phyloP scores from a whole-genome alignment of 2,113 vertebrate genomes.

The Campylomormyrus numenius region DNA sequence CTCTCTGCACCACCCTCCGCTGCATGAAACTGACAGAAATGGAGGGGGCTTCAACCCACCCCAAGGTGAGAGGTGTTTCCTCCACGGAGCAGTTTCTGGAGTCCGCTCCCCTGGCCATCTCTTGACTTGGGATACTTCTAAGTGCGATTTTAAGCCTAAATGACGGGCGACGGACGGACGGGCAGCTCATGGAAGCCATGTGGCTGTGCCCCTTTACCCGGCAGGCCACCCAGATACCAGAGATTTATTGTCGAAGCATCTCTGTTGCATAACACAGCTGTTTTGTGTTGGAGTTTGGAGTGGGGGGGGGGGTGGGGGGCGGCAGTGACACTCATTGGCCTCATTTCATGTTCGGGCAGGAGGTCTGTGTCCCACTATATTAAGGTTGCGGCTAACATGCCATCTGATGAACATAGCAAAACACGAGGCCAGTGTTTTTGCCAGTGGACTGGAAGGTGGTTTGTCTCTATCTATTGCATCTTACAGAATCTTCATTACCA shows the following conservation, averaged over 20 bases:
- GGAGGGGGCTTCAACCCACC: not conserved
- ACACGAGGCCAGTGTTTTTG: not conserved
- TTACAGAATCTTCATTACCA: not conserved
- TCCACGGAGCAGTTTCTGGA: not conserved
- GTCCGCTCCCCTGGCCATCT: not conserved
- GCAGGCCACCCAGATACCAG: not conserved
- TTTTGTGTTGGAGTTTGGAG: not conserved
- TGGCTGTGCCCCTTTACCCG: not conserved
- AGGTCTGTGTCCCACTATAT: not conserved
- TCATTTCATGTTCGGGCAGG: not conserved
- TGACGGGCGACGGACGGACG: not conserved
- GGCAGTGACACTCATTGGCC: not conserved
- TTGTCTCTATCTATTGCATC: not conserved
- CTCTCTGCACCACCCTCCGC: not conserved
- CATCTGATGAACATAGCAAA: not conserved
- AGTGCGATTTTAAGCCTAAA: not conserved
- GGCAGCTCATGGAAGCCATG: not conserved
- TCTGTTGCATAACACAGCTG: conserved; percentile 1
- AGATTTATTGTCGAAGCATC: not conserved
- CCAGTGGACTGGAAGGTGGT: not conserved
- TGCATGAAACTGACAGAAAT: not conserved
- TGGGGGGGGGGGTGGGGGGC: not conserved
- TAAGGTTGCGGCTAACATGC: not conserved
- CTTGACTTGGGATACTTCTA: not conserved
- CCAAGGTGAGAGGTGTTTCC: not conserved